Conservation (phyloP, 2,888 invertebrate species). For the Cloeon dipterum region DNA sequence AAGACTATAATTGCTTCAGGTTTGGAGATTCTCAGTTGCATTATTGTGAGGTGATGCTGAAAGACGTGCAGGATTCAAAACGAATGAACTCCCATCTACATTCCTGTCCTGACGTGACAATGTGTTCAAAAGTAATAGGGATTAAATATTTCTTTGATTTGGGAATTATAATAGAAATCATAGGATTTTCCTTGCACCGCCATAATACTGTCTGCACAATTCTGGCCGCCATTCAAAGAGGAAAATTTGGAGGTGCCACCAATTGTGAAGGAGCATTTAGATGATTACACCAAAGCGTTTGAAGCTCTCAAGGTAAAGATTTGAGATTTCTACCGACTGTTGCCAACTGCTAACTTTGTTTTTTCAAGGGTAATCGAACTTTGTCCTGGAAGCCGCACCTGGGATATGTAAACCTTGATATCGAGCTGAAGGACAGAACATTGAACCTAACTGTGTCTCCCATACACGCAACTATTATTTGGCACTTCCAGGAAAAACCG, state of each 20-base stretch:
- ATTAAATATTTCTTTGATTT: conserved; percentile 9
- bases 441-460: conserved; percentile 71
- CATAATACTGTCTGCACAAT: conserved; percentile 90
- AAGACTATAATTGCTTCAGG: conserved; percentile 15
- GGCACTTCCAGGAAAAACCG: conserved; percentile 74
- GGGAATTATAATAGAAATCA: neutral
- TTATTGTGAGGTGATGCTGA: conserved; percentile 96
- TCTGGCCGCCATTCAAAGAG: conserved; percentile 95
- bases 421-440: conserved; percentile 62
- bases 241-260: conserved; percentile 73
- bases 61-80: conserved; percentile 90
- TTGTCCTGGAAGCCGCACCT: conserved; percentile 85
- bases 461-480: conserved; percentile 79
- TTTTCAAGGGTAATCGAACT: conserved; percentile 54
- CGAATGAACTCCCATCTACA: conserved; percentile 72
- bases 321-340: neutral
- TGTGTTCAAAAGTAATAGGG: too few relatives aligned
- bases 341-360: neutral
- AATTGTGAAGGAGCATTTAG: conserved; percentile 54
- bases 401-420: conserved; percentile 73
- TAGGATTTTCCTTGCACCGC: conserved; percentile 46
- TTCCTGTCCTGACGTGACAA: conserved; percentile 39
- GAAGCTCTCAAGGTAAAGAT: conserved; percentile 39
- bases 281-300: conserved; percentile 71
- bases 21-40: conserved; percentile 94